A percentile compares a stretch with the other conserved stretches of the same genome.
phyloP scores from a whole-genome alignment of 2,113 vertebrate genomes.

The Hemiprocne comata region DNA sequence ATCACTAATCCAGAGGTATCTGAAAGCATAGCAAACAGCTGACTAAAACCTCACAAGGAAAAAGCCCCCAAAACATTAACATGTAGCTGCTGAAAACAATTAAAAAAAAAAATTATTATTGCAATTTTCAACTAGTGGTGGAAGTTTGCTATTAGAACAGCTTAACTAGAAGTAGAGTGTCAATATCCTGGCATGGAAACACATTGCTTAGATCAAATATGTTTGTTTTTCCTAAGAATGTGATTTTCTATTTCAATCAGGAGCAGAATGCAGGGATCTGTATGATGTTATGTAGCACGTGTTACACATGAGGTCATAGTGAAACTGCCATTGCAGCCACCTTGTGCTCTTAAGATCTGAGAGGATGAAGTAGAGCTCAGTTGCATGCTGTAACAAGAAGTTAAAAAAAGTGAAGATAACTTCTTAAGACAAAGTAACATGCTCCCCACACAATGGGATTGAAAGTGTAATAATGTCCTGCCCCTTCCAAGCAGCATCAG shows the following conservation, averaged over 20 bases:
- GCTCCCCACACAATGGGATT: neutral
- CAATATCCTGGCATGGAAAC: neutral
- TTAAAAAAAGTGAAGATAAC: neutral
- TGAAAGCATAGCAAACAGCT: neutral
- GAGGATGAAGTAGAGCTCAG: neutral
- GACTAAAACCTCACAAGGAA: neutral
- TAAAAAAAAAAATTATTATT: too few relatives aligned
- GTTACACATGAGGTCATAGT: neutral
- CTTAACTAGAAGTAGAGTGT: neutral
- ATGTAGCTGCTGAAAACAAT: neutral
- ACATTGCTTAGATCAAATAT: neutral
- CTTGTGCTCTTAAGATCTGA: neutral
- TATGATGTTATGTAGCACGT: neutral
- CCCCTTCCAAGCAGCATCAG: neutral
- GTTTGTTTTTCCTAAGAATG: neutral
- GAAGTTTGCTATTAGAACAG: neutral
- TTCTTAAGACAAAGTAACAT: neutral
- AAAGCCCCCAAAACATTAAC: accelerated
- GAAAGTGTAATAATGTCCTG: neutral
- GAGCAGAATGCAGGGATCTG: neutral
- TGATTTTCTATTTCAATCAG: neutral
- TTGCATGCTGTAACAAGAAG: neutral
- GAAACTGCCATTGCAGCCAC: neutral
- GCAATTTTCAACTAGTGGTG: neutral
- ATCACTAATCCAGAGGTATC: neutral